Conservation (phyloP, 35 echinoderm and acorn worm genomes). For the Patiria miniata region DNA sequence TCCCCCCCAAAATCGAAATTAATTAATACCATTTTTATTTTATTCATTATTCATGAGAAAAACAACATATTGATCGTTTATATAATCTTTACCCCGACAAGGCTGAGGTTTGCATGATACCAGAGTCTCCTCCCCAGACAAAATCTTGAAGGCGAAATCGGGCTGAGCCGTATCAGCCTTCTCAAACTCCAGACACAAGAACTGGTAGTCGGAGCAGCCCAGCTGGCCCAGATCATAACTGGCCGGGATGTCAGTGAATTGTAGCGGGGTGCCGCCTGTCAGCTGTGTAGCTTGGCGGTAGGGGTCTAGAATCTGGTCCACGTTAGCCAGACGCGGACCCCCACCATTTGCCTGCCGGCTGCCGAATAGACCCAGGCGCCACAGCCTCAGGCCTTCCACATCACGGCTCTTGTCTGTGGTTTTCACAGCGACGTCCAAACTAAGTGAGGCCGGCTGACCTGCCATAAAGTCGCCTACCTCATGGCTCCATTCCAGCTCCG, state of each 20-base stretch:
- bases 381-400: conserved; percentile 56
- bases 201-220: conserved; percentile 60
- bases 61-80: too few relatives aligned
- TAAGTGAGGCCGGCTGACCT: conserved; percentile 52
- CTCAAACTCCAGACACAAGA: conserved; percentile 74
- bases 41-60: too few relatives aligned
- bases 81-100: conserved; percentile 37
- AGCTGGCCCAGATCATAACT: conserved; percentile 53
- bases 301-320: conserved; percentile 63
- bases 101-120: conserved; percentile 51
- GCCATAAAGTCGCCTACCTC: conserved; percentile 22
- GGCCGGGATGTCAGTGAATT: conserved; percentile 34
- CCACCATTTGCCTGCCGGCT: conserved; percentile 58
- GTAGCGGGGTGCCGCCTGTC: conserved; percentile 33
- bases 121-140: conserved; percentile 11
- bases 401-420: conserved; percentile 63
- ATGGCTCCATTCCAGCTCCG: conserved; percentile 57
- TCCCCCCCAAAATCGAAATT: background rate
- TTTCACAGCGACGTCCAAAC: conserved; percentile 50
- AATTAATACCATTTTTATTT: too few relatives aligned
- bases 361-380: conserved; percentile 65
- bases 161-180: conserved; percentile 37
- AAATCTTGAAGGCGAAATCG: conserved; percentile 39
- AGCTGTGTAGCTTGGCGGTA: conserved; percentile 54
- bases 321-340: conserved; percentile 41